These are phyloP conservation scores for Zaprionus ghesquierei DNA, from an alignment of 1,140 invertebrate species.

Conservation along the genomic window DNA sequence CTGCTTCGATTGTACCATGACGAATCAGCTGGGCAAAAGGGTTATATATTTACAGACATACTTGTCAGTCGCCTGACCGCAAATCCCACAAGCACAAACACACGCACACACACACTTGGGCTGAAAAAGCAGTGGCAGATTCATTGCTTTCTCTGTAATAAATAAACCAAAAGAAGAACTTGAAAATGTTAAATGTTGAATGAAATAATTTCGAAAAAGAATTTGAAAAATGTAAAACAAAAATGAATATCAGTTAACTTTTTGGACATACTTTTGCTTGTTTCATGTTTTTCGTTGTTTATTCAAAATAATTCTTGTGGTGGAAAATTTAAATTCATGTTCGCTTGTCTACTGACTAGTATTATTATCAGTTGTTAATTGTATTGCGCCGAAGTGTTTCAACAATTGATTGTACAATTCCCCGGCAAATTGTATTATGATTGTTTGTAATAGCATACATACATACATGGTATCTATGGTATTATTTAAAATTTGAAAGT, in stretches of 20 bases:
- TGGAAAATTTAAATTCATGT: neutral
- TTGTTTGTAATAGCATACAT: neutral
- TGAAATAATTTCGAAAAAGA: slow-evolving; percentile 36
- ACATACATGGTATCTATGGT: neutral
- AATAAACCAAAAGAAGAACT: slow-evolving; percentile 35
- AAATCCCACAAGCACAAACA: neutral
- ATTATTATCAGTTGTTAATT: neutral
- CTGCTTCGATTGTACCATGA: neutral
- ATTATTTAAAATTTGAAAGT: neutral
- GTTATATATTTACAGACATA: slow-evolving; percentile 3
- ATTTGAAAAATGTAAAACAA: slow-evolving; percentile 39
- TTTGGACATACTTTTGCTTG: neutral
- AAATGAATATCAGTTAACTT: slow-evolving; percentile 5
- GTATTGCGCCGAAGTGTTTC: no score
- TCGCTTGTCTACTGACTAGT: neutral
- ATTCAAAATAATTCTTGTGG: slow-evolving; percentile 26
- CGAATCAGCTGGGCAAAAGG: neutral
- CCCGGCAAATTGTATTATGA: neutral
- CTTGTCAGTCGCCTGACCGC: neutral
- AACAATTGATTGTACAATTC: neutral
- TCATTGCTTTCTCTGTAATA: slow-evolving; percentile 30
- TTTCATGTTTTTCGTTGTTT: slow-evolving; percentile 11
- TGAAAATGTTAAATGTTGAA: slow-evolving; percentile 44
- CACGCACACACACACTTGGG: neutral
- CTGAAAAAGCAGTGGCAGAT: slow-evolving; percentile 11